Conservation (phyloP, 1,140 invertebrate species). For the Sminthurinus signatus region DNA sequence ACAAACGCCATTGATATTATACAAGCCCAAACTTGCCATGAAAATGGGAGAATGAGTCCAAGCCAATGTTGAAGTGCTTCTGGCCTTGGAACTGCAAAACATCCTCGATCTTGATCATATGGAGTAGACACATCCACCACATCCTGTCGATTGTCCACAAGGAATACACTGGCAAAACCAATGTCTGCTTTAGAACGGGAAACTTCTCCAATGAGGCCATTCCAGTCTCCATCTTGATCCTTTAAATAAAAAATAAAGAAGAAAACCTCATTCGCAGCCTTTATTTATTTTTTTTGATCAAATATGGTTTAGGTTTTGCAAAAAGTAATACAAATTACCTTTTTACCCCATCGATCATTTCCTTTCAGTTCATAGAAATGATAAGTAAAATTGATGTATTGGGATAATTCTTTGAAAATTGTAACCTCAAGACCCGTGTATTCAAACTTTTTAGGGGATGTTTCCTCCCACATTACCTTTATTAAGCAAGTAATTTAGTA, state of each 20-base stretch:
- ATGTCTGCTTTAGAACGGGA: slow-evolving; percentile 38
- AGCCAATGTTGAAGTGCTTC: slow-evolving; percentile 40
- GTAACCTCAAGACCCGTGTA: slow-evolving; percentile 39
- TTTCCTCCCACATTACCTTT: slow-evolving; percentile 33
- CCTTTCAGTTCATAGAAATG: slow-evolving; percentile 36
- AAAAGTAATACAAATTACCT: no score
- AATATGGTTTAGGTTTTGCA: no score
- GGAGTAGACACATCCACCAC: slow-evolving; percentile 40
- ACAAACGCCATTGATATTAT: slow-evolving; percentile 37
- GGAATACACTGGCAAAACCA: slow-evolving; percentile 42
- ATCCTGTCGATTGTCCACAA: slow-evolving; percentile 41
- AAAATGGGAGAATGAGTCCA: slow-evolving; percentile 38
- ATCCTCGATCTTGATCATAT: slow-evolving; percentile 39
- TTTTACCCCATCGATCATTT: slow-evolving; percentile 40
- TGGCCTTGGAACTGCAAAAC: slow-evolving; percentile 39
- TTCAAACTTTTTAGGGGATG: slow-evolving; percentile 13
- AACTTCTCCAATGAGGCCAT: slow-evolving; percentile 42
- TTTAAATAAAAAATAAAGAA: no score
- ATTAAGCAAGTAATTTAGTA: no score
- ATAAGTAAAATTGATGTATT: slow-evolving; percentile 41
- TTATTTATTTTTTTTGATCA: no score
- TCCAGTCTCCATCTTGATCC: slow-evolving; percentile 41
- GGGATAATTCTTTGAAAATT: slow-evolving; percentile 34
- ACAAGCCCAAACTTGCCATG: slow-evolving; percentile 41
- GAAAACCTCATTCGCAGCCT: no score